Base-by-base conservation (phyloP, 2,797 vertebrate species). In the Esox masquinongy region DNA sequence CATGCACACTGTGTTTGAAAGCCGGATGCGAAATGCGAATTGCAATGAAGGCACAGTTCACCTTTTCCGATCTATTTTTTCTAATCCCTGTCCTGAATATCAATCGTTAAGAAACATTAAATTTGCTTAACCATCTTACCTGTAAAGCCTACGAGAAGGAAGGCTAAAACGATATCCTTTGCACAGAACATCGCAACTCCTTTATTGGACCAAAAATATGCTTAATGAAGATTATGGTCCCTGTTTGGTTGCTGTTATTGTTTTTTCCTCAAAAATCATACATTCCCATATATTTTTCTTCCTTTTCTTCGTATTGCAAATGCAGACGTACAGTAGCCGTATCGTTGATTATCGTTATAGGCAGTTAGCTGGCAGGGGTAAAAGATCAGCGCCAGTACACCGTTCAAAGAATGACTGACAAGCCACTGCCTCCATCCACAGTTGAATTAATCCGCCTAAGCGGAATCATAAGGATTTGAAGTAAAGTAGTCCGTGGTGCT, bases 361-460 rank as follows among this genome's bases (percentile, higher is more conserved):
- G 43, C 12, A 47, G 43, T 47, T 47, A 47, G 43, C 43, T 47
- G 63, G 26, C 22, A 61, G 16, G 29, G 6, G 51, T 59, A 81
- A 31, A 78, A 74, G 90, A 84, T 89, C 90, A 64, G 91, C 92
- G 92, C 92, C 91, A 91, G 89, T 78, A 85, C 82, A 50, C 87
- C 63, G 90, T 93, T 93, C 90, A 93, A 93, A 92, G 91, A 90
- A 88, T 92, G 90, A 92, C 90, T 92, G 91, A 93, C 92, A 93
- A 90, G 87, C 87, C 26, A 1, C 59, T 72, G 91, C 90, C 91
- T 90, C 5, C 69, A 84, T 86, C 89, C 91, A 84, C 66, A 59
- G 72, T 56, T 2, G 73, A 50, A 93, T 92, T 49, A 87, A 59
- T 93, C 84, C 92, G 92, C 91, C 14, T 80, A 8, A 34, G 72